Evolutionary conservation across 2,797 vertebrate species (phyloP).

Genomic region (Halcyon chelicuti): DNA sequence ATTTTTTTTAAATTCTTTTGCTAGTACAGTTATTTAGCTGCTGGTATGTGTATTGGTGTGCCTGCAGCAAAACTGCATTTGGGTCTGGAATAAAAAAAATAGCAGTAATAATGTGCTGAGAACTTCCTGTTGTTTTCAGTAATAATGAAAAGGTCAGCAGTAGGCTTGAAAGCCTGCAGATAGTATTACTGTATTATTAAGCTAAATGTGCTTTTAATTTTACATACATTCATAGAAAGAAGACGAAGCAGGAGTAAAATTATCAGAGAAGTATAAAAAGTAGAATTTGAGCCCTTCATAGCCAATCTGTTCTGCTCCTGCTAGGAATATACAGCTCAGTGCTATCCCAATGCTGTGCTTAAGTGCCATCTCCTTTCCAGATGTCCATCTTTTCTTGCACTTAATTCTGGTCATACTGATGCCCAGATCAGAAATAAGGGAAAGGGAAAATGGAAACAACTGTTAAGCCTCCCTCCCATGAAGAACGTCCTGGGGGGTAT

Average conservation of each 20-base stretch:
- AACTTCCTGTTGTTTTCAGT: slow-evolving; percentile 17
- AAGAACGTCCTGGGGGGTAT: slow-evolving; percentile 48
- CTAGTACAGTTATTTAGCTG: not conserved
- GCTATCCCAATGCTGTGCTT: not conserved
- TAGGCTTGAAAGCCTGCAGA: not conserved
- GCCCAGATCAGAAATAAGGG: not conserved
- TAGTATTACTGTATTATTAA: not conserved
- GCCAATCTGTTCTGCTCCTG: not conserved
- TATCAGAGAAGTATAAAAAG: not conserved
- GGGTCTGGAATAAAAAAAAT: not conserved
- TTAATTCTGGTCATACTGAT: slow-evolving; percentile 48
- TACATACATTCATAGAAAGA: not conserved
- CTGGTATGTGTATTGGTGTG: not conserved
- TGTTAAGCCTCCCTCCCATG: slow-evolving; percentile 55
- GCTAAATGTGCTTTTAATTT: slow-evolving; percentile 10
- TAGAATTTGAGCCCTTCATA: not conserved
- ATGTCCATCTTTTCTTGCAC: slow-evolving; percentile 56
- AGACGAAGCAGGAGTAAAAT: not conserved
- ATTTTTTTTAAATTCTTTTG: not conserved
- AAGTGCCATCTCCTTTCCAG: slow-evolving; percentile 45
- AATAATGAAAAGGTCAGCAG: slow-evolving; percentile 12
- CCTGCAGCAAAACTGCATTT: not conserved
- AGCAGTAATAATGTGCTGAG: not conserved
- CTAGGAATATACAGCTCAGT: not conserved
- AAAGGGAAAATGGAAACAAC: slow-evolving; percentile 49